Evolutionary conservation across 2,797 vertebrate species (phyloP).

Genomic region (Poeciliopsis presidionis): DNA sequence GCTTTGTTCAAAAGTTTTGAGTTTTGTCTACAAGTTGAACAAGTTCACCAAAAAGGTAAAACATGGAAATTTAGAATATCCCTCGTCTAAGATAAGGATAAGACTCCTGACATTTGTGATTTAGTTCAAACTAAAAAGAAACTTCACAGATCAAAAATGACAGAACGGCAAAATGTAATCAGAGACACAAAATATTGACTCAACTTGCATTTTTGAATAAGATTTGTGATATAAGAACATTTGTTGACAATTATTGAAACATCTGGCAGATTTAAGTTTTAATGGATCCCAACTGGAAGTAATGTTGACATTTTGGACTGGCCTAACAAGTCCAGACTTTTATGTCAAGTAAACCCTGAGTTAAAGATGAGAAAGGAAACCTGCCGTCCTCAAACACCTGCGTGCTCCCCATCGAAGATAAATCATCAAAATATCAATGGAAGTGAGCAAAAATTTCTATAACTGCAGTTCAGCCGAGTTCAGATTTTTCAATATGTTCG

Average conservation of each 20-base stretch:
- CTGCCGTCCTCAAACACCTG: not conserved
- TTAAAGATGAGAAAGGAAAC: not conserved
- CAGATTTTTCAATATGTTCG: not conserved
- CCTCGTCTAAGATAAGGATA: not conserved
- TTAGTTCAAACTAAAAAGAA: not conserved
- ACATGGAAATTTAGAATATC: not conserved
- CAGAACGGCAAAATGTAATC: not conserved
- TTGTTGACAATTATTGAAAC: not conserved
- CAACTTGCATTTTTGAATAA: not conserved
- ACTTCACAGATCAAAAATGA: not conserved
- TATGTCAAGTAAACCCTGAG: not conserved
- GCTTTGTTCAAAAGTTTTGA: not conserved
- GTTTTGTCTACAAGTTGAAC: not conserved
- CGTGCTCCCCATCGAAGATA: not conserved
- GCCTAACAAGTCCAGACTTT: not conserved
- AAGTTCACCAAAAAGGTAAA: not conserved
- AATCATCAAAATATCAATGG: not conserved
- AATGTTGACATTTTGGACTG: not conserved
- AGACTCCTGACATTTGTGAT: not conserved
- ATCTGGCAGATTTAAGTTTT: not conserved
- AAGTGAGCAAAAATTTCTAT: not conserved
- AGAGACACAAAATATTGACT: not conserved
- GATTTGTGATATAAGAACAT: not conserved
- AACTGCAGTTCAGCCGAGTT: not conserved
- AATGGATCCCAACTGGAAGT: not conserved